These are phyloP conservation scores for Hemaris fuciformis DNA, from an alignment of 2,888 invertebrate genomes.

Conservation along the genomic window DNA sequence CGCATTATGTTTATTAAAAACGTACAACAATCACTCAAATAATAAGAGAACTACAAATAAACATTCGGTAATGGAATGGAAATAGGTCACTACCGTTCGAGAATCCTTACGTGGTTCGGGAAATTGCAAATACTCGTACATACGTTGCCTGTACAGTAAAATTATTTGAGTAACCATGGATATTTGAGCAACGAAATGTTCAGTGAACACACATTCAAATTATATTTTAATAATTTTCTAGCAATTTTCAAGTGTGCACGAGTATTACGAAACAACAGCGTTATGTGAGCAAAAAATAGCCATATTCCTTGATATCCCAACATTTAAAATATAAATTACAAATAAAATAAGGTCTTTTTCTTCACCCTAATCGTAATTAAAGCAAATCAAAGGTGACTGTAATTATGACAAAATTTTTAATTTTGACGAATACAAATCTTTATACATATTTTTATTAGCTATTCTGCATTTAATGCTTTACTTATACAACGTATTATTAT, in stretches of 20 bases:
- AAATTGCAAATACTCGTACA: not conserved
- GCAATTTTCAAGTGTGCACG: not conserved
- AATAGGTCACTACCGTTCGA: not conserved
- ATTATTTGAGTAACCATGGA: not conserved
- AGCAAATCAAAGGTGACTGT: too few relatives aligned
- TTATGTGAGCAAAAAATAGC: too few relatives aligned
- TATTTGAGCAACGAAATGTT: not conserved
- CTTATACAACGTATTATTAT: too few relatives aligned
- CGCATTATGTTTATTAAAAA: not conserved
- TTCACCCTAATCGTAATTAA: too few relatives aligned
- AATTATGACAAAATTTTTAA: too few relatives aligned
- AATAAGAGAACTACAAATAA: not conserved
- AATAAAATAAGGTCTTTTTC: too few relatives aligned
- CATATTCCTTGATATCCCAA: too few relatives aligned
- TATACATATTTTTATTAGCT: too few relatives aligned
- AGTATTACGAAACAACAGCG: too few relatives aligned
- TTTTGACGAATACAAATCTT: too few relatives aligned
- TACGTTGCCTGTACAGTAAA: not conserved
- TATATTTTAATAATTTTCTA: not conserved
- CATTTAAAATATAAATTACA: too few relatives aligned
- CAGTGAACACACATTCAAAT: not conserved
- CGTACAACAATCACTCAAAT: not conserved
- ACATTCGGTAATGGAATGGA: not conserved
- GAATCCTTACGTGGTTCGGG: not conserved
- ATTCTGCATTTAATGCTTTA: too few relatives aligned